phyloP scores from a whole-genome alignment of 2,113 vertebrate species.

The Tetrax tetrax region DNA sequence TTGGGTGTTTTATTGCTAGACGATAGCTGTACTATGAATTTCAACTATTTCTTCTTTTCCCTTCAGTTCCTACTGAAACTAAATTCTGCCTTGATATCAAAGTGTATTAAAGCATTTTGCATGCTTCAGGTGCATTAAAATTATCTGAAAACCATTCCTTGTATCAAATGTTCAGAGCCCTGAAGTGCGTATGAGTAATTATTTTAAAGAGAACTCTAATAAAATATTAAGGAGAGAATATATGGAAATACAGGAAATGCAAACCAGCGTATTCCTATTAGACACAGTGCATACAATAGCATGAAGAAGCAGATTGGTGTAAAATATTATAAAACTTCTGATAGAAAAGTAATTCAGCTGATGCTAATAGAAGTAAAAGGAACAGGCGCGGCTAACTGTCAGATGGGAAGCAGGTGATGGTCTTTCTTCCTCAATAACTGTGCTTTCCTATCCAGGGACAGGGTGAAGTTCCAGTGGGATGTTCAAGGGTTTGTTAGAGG shows the following conservation, averaged over 20 bases:
- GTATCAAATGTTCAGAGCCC: background rate
- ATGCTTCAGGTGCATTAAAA: background rate
- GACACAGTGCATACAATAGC: background rate
- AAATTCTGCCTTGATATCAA: background rate
- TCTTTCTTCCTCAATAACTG: background rate
- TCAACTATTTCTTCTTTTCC: background rate
- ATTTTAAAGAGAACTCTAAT: background rate
- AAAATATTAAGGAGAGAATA: background rate
- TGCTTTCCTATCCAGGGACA: background rate
- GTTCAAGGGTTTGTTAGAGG: background rate
- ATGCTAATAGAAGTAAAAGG: background rate
- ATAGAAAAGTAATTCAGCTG: background rate
- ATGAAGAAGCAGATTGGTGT: background rate
- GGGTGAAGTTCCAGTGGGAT: background rate
- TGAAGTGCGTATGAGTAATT: background rate
- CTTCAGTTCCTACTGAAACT: background rate
- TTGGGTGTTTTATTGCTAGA: conserved; percentile 14
- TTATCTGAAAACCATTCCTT: background rate
- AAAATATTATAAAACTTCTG: background rate
- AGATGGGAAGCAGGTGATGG: background rate
- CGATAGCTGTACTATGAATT: background rate
- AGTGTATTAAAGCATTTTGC: background rate
- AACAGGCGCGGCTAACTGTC: background rate
- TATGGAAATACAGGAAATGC: background rate
- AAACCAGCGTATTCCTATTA: background rate